Evolutionary conservation across 2,113 vertebrate species (phyloP).

Genomic region (Hippocampus mohnikei): DNA sequence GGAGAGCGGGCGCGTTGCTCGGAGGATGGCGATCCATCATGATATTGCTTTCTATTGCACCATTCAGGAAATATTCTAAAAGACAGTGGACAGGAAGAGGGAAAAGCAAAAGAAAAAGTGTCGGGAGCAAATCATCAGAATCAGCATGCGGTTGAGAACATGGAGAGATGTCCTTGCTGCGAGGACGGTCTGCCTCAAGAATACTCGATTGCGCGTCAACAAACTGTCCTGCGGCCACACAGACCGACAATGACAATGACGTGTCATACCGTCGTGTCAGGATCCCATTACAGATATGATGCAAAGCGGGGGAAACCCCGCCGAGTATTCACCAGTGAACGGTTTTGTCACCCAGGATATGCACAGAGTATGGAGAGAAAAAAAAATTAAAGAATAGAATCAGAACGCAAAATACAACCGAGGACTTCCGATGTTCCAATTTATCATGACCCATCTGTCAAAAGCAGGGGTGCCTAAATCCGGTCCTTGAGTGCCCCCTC

Average conservation of each 20-base stretch:
- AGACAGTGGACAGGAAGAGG: neutral
- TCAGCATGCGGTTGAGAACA: too few species aligned
- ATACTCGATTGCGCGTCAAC: neutral
- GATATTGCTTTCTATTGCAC: neutral
- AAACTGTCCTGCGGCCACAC: neutral
- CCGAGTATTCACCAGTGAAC: neutral
- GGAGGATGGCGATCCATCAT: neutral
- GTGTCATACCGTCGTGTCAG: neutral
- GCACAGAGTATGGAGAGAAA: neutral
- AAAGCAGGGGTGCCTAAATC: too few species aligned
- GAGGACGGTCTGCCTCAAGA: neutral
- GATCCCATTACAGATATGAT: neutral
- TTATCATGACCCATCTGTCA: too few species aligned
- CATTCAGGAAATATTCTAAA: neutral
- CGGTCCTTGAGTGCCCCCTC: too few species aligned
- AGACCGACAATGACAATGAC: neutral
- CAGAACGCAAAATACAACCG: neutral
- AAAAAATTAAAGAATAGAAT: neutral
- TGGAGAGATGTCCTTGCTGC: neutral
- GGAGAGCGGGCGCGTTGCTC: neutral
- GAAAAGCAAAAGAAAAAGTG: neutral
- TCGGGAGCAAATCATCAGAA: too few species aligned
- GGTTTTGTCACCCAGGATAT: neutral
- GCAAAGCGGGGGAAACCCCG: neutral
- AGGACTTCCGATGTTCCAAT: neutral